Conservation (phyloP, 2,797 vertebrate species). For the Sebastes alutus region DNA sequence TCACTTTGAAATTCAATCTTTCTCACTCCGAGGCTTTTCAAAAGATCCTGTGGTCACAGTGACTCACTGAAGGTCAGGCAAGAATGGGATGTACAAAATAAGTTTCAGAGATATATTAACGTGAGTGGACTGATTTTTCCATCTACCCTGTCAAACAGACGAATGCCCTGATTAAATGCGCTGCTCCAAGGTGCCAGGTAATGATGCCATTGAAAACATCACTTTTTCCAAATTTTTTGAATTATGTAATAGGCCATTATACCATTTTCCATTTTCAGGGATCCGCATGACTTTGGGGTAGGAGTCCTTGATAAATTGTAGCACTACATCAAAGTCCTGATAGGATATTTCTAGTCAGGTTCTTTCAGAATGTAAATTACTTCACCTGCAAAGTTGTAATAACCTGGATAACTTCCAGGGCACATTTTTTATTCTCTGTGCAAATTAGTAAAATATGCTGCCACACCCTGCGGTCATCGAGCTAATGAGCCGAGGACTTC, state of each 20-base stretch:
- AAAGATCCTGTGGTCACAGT: neutral
- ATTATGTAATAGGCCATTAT: conserved; percentile 25
- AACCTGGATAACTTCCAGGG: neutral
- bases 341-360: neutral
- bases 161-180: conserved; percentile 28
- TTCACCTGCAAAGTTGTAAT: conserved; percentile 18
- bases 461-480: conserved; percentile 15
- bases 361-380: neutral
- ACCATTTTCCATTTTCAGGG: conserved; percentile 20
- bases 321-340: conserved; percentile 13
- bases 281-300: neutral
- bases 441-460: conserved; percentile 18
- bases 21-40: conserved; percentile 5
- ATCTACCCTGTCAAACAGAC: conserved; percentile 5
- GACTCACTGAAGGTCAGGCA: neutral
- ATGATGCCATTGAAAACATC: conserved; percentile 27
- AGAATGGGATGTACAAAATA: neutral
- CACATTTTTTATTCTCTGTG: conserved; percentile 11
- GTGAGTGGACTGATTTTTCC: conserved; percentile 30
- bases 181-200: conserved; percentile 24
- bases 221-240: conserved; percentile 24
- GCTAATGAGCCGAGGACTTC: conserved; percentile 13
- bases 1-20: conserved; percentile 51
- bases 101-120: neutral
- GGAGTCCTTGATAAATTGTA: neutral